Evolutionary conservation across 1,140 invertebrate genomes (phyloP), one percentile per base, ranked within the genome.

Genomic region (Rhynchophorus ferrugineus): DNA sequence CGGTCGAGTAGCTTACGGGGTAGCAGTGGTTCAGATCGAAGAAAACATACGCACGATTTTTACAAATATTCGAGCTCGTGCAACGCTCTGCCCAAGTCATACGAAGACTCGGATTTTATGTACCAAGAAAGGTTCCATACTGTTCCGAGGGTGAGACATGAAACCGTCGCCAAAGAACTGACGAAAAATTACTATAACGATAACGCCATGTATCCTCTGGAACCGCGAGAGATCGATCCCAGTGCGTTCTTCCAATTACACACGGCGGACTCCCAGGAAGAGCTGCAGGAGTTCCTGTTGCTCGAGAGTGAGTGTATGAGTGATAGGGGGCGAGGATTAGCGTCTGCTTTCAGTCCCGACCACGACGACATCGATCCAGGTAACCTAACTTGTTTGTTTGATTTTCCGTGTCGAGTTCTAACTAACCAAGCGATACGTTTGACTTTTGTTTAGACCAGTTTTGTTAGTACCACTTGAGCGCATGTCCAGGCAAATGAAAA

Each of bases 221-320:
- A 81, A 60, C 78, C 78, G 2, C 61, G 77, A 54, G 78, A 81
- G 68, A 67, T 81, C 16, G 78, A 81, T 60, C 70, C 78, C 5
- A 73, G 75, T 42, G 67, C 67, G 11, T 80, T 76, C 54, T 73
- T 75, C 36, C 78, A 80, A 60, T 61, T 81, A 3, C 78, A 81
- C 49, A 78, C 73, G 6, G 77, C 75, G 2, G 76, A 81, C 47
- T 82, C 77, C 62, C 76, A 78, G 60, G 78, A 83, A 58, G 79
- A 82, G 58, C 65, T 83, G 14, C 78, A 81, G 58, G 79, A 83
- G 64, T 82, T 83, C 70, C 64, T 83, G 34, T 61, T 82, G 41
- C 60, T 82, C 19, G 79, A 82, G 62, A 82, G 77, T 59, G 73
- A 81, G 59, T 83, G 78, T 56, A 77, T 77, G 65, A 73, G 69